These are phyloP conservation scores for Saturnia japonica DNA, from an alignment of 2,888 invertebrate species.

Conservation along the genomic window DNA sequence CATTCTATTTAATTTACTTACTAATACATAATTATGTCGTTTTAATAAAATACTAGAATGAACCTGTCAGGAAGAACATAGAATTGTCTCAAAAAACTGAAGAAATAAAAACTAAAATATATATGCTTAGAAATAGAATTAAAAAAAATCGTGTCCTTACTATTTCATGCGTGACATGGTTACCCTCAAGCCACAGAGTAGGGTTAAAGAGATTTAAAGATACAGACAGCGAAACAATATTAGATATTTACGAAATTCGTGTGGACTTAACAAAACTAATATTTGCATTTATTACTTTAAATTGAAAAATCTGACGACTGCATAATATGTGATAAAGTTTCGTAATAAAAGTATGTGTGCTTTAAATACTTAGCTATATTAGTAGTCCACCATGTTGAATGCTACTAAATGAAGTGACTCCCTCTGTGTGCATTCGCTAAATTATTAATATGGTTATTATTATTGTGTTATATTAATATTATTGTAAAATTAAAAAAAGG, in stretches of 20 bases:
- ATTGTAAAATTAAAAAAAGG: no score
- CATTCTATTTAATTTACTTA: no score
- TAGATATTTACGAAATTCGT: constrained; percentile 21
- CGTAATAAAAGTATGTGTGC: no score
- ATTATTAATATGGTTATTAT: no score
- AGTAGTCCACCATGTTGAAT: no score
- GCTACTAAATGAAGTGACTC: no score
- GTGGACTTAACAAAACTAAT: not conserved
- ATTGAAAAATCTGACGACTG: no score
- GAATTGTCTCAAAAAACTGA: not conserved
- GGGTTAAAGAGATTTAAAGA: constrained; percentile 30
- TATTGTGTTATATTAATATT: no score
- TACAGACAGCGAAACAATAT: constrained; percentile 28
- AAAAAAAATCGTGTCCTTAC: not conserved
- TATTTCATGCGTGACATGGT: not conserved
- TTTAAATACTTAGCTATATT: no score
- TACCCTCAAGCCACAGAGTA: constrained; percentile 27
- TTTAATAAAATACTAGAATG: not conserved
- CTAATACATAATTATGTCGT: no score
- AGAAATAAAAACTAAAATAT: not conserved
- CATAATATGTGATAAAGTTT: no score
- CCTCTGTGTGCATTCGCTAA: no score
- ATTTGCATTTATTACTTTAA: not conserved
- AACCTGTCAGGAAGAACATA: not conserved
- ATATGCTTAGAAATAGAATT: not conserved